phyloP scores from a whole-genome alignment of 2,888 invertebrate genomes.

The Cryptocephalus moraei region DNA sequence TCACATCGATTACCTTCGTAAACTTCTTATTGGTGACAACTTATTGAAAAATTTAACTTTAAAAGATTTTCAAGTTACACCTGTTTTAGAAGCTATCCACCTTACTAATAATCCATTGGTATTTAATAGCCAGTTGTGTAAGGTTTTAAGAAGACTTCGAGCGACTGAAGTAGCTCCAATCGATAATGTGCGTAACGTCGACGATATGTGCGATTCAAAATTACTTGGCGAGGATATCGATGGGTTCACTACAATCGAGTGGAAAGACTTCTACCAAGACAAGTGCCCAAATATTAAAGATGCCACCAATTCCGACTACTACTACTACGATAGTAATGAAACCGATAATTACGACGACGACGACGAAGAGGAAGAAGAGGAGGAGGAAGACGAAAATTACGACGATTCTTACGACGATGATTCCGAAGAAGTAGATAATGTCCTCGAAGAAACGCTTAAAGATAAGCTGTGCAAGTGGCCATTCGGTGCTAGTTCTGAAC shows the following conservation, averaged over 20 bases:
- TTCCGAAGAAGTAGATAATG: constrained; percentile 4
- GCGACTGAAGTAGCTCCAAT: constrained; percentile 49
- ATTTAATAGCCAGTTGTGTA: constrained; percentile 58
- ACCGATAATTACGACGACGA: constrained; percentile 21
- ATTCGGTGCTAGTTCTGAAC: neutral
- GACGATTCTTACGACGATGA: constrained; percentile 16
- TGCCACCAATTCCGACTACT: constrained; percentile 17
- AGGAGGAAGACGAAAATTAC: constrained; percentile 26
- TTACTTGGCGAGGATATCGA: constrained; percentile 12
- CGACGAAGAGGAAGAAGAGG: constrained; percentile 34
- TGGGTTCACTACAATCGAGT: constrained; percentile 14
- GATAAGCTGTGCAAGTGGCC: constrained; percentile 3
- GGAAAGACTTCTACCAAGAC: constrained; percentile 14
- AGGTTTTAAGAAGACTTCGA: constrained; percentile 43
- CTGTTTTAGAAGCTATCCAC: constrained; percentile 49
- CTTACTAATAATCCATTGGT: constrained; percentile 55
- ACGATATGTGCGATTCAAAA: constrained; percentile 1
- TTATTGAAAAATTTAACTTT: constrained; percentile 46
- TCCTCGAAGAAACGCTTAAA: neutral
- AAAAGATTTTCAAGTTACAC: constrained; percentile 48
- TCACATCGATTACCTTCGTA: constrained; percentile 29
- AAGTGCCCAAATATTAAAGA: constrained; percentile 10
- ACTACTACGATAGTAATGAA: constrained; percentile 17
- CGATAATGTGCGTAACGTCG: constrained; percentile 20
- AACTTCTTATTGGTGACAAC: constrained; percentile 49